Percentiles rank a stretch among this genome's conserved stretches.
phyloP scores from a whole-genome alignment of 2,113 vertebrate species.

The Raphicerus campestris region DNA sequence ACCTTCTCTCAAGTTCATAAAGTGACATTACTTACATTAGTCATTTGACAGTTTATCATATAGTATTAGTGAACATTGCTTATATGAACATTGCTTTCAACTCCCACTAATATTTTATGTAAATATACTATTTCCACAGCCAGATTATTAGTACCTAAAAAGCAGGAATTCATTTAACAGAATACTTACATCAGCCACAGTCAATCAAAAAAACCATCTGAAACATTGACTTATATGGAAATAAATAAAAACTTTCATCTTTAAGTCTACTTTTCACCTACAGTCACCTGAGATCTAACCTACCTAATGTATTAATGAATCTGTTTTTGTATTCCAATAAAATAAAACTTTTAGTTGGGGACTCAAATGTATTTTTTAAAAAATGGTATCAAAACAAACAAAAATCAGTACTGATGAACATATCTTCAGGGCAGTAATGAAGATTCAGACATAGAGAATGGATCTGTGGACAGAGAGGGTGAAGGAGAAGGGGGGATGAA shows the following conservation, averaged over 20 bases:
- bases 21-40: neutral
- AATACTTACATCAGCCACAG: neutral
- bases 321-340: neutral
- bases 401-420: neutral
- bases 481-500: neutral
- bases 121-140: neutral
- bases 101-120: neutral
- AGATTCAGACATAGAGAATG: neutral
- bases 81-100: neutral
- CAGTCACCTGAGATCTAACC: neutral
- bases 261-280: neutral
- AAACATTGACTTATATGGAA: neutral
- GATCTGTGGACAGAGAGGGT: neutral
- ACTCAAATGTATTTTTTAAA: neutral
- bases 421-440: neutral
- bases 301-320: neutral
- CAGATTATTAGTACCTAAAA: constrained; percentile 25
- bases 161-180: neutral
- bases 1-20: neutral
- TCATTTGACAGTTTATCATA: constrained; percentile 2
- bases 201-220: neutral
- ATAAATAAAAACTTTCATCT: neutral
- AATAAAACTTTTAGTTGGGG: neutral
- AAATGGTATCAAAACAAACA: neutral
- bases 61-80: neutral